Percentiles rank a stretch among this genome's conserved stretches.
phyloP scores from a whole-genome alignment of 1,140 invertebrate genomes.

The Pseudomyrmex flavicornis region DNA sequence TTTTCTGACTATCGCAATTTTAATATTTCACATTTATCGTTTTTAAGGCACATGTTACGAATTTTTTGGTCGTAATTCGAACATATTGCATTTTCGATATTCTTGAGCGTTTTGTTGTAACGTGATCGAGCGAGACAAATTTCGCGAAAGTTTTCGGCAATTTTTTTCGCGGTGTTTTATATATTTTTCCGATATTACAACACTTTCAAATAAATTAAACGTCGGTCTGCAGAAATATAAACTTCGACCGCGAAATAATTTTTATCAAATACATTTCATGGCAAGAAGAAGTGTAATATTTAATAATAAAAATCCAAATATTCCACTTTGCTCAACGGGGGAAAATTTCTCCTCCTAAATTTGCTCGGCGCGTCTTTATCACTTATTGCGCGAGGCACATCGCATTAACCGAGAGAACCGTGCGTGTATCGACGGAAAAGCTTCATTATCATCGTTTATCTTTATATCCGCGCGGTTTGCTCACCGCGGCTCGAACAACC shows the following conservation, averaged over 20 bases:
- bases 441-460: conserved; percentile 51
- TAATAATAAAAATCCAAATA: not conserved
- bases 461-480: conserved; percentile 27
- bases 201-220: no score
- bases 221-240: not conserved
- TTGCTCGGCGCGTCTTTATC: not conserved
- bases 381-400: conserved; percentile 39
- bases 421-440: conserved; percentile 10
- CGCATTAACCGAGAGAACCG: conserved; percentile 25
- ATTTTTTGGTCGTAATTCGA: no score
- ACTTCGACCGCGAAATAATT: not conserved
- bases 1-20: no score
- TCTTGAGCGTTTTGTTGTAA: no score
- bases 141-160: no score
- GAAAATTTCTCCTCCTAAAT: not conserved
- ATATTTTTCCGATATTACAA: no score
- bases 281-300: not conserved
- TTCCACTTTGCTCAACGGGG: not conserved
- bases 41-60: no score
- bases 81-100: no score
- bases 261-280: not conserved
- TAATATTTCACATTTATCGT: no score
- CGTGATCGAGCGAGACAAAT: no score
- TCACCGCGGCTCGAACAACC: not conserved
- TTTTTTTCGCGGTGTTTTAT: no score